Evolutionary conservation across 2,888 invertebrate species (phyloP).

Genomic region (Cosmia trapezina): DNA sequence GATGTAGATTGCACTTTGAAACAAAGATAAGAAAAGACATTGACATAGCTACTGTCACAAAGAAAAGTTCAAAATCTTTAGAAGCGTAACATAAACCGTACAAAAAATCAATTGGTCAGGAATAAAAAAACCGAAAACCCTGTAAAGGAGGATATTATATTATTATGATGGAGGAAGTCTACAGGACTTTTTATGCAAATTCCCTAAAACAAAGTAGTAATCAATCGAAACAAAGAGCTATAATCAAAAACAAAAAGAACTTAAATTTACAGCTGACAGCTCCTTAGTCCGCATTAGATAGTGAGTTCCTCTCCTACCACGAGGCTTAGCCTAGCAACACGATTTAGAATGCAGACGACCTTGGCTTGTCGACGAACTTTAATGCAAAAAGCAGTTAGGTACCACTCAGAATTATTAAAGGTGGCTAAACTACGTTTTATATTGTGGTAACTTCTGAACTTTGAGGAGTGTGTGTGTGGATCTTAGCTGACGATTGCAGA

Average conservation of each 20-base stretch:
- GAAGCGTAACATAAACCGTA: not conserved
- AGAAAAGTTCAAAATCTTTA: constrained; percentile 9
- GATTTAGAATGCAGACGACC: constrained; percentile 46
- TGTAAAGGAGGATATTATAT: not conserved
- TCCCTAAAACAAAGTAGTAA: not conserved
- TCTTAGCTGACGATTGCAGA: not conserved
- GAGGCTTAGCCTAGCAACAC: constrained; percentile 39
- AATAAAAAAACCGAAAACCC: not conserved
- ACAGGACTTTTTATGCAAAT: not conserved
- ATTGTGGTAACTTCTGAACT: not conserved
- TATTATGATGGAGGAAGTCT: not conserved
- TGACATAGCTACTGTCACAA: not conserved
- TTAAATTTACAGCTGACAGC: not conserved
- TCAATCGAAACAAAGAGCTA: not conserved
- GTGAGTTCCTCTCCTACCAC: constrained; percentile 23
- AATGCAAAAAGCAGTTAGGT: constrained; percentile 10
- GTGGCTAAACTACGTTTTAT: not conserved
- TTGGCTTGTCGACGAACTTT: constrained; percentile 37
- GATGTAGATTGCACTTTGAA: not conserved
- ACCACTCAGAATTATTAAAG: not conserved
- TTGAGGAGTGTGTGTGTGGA: too few relatives aligned
- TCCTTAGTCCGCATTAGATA: not conserved
- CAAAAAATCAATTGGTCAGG: not conserved
- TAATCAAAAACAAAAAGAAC: not conserved
- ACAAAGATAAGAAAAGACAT: not conserved